Conservation (phyloP, 2,888 invertebrate genomes). For the Tachina grossa region DNA sequence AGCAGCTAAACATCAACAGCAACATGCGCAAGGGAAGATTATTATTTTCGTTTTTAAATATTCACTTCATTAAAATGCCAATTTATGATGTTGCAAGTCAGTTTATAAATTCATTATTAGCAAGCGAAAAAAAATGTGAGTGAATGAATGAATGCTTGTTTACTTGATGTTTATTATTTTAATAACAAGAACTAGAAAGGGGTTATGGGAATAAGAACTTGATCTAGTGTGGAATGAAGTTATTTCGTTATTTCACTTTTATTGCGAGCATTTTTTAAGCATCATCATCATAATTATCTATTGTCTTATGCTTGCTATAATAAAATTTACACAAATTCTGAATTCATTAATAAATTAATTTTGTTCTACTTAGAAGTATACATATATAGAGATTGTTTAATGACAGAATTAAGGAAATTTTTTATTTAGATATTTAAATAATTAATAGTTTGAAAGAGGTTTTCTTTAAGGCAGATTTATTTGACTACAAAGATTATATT, state of each 20-base stretch:
- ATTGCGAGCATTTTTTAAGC: background rate
- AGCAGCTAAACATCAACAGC: slow-evolving; percentile 9
- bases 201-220: slow-evolving; percentile 68
- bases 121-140: background rate
- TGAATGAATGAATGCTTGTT: background rate
- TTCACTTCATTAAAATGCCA: slow-evolving; percentile 66
- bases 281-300: background rate
- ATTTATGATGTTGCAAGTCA: slow-evolving; percentile 62
- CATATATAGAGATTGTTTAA: slow-evolving; percentile 2
- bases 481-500: background rate
- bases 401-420: slow-evolving; percentile 18
- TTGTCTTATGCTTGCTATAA: slow-evolving; percentile 27
- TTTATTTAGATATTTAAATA: background rate
- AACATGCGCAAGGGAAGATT: slow-evolving; percentile 35
- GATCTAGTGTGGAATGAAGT: slow-evolving; percentile 47
- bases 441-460: background rate
- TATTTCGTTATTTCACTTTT: slow-evolving; percentile 19
- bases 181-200: slow-evolving; percentile 46
- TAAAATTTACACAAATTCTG: slow-evolving; percentile 48
- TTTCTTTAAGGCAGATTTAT: background rate
- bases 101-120: slow-evolving; percentile 51
- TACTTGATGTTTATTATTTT: slow-evolving; percentile 29
- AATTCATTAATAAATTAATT: slow-evolving; percentile 57
- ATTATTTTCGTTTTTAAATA: slow-evolving; percentile 13
- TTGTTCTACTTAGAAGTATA: background rate